Conservation (phyloP, 2,113 vertebrate genomes). For the Stercorarius parasiticus region DNA sequence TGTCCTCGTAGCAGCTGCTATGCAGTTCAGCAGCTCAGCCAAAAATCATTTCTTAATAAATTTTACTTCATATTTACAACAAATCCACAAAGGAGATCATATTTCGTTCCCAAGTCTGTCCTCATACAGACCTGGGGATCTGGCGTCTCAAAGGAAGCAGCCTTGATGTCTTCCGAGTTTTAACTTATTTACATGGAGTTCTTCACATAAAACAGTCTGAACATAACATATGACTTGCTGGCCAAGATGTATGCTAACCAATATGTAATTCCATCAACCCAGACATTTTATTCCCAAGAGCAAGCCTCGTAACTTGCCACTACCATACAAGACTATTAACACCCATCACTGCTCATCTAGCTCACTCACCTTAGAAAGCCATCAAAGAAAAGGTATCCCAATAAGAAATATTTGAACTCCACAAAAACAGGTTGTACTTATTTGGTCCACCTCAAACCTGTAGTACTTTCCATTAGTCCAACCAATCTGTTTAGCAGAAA, state of each 20-base stretch:
- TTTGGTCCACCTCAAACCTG: neutral
- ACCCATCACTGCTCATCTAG: accelerated
- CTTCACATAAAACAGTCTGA: neutral
- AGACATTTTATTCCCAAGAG: neutral
- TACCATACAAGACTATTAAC: neutral
- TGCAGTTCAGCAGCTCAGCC: neutral
- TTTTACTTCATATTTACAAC: neutral
- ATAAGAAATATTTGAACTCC: neutral
- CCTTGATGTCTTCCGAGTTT: neutral
- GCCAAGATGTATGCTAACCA: neutral
- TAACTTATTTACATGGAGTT: neutral
- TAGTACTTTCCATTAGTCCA: neutral
- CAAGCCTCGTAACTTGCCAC: neutral
- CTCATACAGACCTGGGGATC: neutral
- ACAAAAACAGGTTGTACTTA: neutral
- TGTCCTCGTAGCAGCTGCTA: neutral
- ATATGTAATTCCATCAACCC: neutral
- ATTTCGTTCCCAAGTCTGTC: neutral
- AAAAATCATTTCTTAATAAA: neutral
- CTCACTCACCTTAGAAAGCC: neutral
- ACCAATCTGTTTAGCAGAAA: neutral
- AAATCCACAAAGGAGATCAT: neutral
- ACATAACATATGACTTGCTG: neutral
- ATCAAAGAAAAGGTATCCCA: neutral
- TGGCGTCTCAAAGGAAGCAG: neutral